Conservation (phyloP, 2,797 vertebrate species). For the Hemitrygon akajei region DNA sequence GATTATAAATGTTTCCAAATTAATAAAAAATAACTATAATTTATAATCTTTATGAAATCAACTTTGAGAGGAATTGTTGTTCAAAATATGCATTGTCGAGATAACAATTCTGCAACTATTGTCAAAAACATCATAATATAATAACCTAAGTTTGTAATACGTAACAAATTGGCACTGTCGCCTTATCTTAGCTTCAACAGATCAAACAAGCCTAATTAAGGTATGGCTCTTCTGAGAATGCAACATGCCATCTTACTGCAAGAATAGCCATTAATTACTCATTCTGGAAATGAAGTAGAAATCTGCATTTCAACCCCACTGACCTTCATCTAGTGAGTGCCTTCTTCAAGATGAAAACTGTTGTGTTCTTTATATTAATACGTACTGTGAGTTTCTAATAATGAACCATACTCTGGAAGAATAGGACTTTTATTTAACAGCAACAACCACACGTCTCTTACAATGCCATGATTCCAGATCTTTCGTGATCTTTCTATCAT, state of each 20-base stretch:
- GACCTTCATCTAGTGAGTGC: not conserved
- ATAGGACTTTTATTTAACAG: too few species aligned
- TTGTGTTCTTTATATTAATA: too few species aligned
- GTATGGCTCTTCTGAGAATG: not conserved
- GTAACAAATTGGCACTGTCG: not conserved
- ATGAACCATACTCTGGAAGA: too few species aligned
- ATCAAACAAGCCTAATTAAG: not conserved
- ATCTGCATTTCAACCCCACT: not conserved
- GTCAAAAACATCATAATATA: not conserved
- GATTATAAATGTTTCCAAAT: not conserved
- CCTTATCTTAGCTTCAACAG: not conserved
- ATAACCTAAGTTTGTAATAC: not conserved
- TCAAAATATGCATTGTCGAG: not conserved
- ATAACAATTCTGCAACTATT: not conserved
- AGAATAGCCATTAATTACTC: not conserved
- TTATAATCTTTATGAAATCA: not conserved
- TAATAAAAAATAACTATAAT: not conserved
- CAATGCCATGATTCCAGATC: too few species aligned
- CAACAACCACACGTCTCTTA: too few species aligned
- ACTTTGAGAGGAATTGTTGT: not conserved
- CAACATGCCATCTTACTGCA: not conserved
- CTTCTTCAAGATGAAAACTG: not conserved
- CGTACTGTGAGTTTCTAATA: too few species aligned
- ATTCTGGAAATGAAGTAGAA: constrained; percentile 3
- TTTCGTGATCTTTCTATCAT: too few species aligned